phyloP scores from a whole-genome alignment of 2,797 vertebrate species.

The Paguma larvata region DNA sequence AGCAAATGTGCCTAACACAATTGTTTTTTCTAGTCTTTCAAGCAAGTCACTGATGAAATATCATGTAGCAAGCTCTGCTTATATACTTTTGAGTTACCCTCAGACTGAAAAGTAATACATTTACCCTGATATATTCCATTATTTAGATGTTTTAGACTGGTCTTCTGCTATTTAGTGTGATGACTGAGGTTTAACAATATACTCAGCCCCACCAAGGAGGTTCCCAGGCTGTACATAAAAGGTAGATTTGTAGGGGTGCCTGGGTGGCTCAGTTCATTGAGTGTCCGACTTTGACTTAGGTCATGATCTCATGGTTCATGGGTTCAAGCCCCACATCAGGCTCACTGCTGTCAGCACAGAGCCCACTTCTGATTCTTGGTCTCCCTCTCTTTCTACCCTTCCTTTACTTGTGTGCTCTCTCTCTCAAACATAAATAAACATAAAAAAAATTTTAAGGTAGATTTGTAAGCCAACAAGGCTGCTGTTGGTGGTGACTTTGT shows the following conservation, averaged over 20 bases:
- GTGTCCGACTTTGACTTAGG: no score
- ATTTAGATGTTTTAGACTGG: not conserved
- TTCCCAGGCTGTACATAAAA: not conserved
- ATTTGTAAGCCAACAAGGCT: not conserved
- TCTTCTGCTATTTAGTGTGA: not conserved
- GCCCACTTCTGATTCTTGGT: no score
- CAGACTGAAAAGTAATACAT: not conserved
- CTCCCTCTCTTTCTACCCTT: no score
- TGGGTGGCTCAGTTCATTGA: no score
- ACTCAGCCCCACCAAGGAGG: not conserved
- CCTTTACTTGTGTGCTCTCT: no score
- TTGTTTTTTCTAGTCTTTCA: conserved; percentile 40
- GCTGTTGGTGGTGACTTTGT: not conserved
- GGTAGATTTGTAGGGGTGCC: not conserved
- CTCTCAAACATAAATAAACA: no score
- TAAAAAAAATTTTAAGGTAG: not conserved
- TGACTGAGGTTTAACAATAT: not conserved
- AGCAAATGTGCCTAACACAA: not conserved
- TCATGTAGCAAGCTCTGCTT: not conserved
- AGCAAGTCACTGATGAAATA: not conserved
- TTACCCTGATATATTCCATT: not conserved
- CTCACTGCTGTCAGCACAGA: no score
- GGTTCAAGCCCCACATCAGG: no score
- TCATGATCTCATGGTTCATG: no score
- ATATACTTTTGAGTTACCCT: not conserved